Conservation (phyloP, 2,888 invertebrate genomes). For the Tenthredo livida region DNA sequence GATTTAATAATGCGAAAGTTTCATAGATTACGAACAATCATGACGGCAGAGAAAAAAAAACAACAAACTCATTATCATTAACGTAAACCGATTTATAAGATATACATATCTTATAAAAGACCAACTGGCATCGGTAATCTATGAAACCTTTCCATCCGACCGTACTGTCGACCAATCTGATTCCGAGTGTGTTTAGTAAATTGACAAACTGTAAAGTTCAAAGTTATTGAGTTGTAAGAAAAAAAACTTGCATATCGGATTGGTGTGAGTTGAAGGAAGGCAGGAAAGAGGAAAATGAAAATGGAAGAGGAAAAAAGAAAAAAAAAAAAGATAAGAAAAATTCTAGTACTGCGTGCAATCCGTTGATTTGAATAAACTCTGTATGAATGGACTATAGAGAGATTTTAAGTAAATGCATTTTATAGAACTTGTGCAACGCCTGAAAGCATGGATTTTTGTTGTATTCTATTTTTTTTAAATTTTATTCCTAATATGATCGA, state of each 20-base stretch:
- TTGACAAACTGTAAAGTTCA: neutral
- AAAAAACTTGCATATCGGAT: neutral
- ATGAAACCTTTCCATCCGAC: neutral
- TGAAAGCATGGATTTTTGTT: neutral
- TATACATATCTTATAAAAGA: neutral
- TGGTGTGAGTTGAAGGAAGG: neutral
- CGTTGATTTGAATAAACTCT: conserved; percentile 13
- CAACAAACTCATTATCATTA: neutral
- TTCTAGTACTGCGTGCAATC: conserved; percentile 13
- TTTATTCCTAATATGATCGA: neutral
- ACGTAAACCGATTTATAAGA: neutral
- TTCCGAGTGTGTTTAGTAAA: neutral
- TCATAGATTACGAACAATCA: neutral
- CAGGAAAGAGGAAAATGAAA: neutral
- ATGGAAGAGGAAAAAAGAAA: neutral
- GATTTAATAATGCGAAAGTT: neutral
- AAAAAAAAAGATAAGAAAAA: neutral
- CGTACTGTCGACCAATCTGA: neutral
- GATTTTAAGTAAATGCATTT: conserved; percentile 21
- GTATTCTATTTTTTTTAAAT: neutral
- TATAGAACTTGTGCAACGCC: neutral
- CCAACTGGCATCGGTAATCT: neutral
- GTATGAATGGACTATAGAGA: neutral
- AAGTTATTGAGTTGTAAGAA: neutral
- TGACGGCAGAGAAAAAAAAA: neutral